phyloP scores from a whole-genome alignment of 2,113 vertebrate genomes.

The Thalassarche chlororhynchos region DNA sequence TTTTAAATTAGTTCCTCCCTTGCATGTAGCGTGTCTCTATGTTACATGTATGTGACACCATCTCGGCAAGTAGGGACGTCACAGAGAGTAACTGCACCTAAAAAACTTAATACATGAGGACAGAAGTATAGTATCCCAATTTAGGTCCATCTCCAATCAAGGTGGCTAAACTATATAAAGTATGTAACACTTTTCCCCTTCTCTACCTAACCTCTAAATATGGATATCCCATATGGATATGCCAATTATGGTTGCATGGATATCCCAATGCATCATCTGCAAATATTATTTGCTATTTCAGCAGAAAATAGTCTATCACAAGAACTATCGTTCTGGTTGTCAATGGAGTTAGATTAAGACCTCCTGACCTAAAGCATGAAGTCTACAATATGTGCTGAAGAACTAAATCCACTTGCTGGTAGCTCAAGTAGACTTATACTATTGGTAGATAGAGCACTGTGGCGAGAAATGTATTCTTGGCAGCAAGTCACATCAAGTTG shows the following conservation, averaged over 20 bases:
- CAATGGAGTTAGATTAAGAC: background rate
- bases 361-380: background rate
- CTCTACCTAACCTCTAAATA: background rate
- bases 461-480: accelerated
- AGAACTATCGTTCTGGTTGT: background rate
- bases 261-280: background rate
- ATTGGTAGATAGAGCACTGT: background rate
- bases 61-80: background rate
- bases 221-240: background rate
- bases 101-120: background rate
- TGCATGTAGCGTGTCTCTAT: background rate
- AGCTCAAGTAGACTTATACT: background rate
- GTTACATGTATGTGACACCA: background rate
- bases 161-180: background rate
- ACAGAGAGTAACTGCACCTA: background rate
- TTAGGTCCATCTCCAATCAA: background rate
- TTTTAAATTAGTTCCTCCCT: background rate
- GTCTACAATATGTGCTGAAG: background rate
- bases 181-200: background rate
- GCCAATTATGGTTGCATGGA: background rate
- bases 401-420: background rate
- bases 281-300: background rate
- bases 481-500: background rate
- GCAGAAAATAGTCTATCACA: background rate
- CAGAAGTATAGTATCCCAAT: background rate